Percentiles rank a stretch among this genome's conserved stretches.
Evolutionary conservation across 2,797 vertebrate genomes (phyloP).

Genomic region (Periophthalmus magnuspinnatus): DNA sequence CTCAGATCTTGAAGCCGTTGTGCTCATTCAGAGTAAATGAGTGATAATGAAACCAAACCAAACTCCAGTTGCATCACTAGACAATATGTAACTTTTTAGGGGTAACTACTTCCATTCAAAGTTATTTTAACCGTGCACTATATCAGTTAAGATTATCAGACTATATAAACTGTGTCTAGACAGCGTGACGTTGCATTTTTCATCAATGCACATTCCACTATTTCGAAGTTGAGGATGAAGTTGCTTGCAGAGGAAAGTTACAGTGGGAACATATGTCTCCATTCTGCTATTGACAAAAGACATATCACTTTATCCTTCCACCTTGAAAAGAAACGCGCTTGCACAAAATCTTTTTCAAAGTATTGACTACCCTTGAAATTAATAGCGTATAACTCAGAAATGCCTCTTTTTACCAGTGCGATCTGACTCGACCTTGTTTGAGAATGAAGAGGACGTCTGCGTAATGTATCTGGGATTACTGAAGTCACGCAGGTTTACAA

Average conservation of each 20-base stretch:
- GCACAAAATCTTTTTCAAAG: slow-evolving; percentile 30
- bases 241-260: slow-evolving; percentile 23
- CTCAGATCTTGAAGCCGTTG: neutral
- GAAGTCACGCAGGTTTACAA: slow-evolving; percentile 1
- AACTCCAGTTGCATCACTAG: neutral
- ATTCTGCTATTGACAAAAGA: slow-evolving; percentile 41
- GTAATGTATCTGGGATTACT: slow-evolving; percentile 39
- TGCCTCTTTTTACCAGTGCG: slow-evolving; percentile 11
- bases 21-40: neutral
- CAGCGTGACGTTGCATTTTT: neutral
- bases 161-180: neutral
- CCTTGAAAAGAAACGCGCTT: slow-evolving; percentile 41
- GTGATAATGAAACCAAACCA: neutral
- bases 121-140: neutral
- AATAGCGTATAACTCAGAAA: slow-evolving; percentile 56
- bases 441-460: slow-evolving; percentile 25
- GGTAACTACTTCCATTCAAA: neutral
- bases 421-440: slow-evolving; percentile 62
- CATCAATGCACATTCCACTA: neutral
- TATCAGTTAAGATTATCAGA: neutral
- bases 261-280: slow-evolving; percentile 26
- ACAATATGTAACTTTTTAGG: neutral
- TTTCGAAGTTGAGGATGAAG: slow-evolving; percentile 42
- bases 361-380: slow-evolving; percentile 64
- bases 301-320: slow-evolving; percentile 47